Conservation (phyloP, 2,113 vertebrate species). For the Carlito syrichta region DNA sequence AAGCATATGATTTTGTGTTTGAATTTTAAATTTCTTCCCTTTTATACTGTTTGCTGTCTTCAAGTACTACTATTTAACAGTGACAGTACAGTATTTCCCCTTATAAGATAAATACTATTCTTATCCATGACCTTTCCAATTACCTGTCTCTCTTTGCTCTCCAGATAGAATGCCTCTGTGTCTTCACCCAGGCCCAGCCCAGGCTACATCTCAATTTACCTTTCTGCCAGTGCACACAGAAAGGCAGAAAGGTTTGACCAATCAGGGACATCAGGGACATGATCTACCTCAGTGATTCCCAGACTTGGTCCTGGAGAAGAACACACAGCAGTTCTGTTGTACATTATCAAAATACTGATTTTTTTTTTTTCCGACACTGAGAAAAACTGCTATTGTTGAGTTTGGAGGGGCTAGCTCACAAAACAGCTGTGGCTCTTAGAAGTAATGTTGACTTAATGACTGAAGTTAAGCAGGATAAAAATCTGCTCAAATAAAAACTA, state of each 20-base stretch:
- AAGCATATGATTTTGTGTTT: conserved; percentile 26
- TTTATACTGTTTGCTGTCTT: conserved; percentile 8
- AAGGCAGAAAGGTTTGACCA: background rate
- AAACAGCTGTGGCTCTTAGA: background rate
- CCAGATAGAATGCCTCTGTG: background rate
- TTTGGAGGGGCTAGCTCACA: background rate
- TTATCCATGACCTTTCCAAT: background rate
- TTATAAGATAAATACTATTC: background rate
- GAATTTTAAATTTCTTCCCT: conserved; percentile 14
- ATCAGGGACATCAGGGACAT: background rate
- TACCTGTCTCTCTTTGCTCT: background rate
- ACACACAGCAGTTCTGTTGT: background rate
- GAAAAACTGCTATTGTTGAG: background rate
- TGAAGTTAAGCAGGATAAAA: conserved; percentile 21
- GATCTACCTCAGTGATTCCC: background rate
- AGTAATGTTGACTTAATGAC: background rate
- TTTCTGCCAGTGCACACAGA: background rate
- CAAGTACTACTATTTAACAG: conserved; percentile 27
- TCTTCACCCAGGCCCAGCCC: background rate
- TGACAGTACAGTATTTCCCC: background rate
- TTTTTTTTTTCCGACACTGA: background rate
- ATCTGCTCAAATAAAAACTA: background rate
- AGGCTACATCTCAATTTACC: background rate
- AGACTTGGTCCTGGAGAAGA: background rate
- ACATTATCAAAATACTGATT: background rate